Percentiles rank a stretch among this genome's conserved stretches.
Evolutionary conservation across 1,140 invertebrate species (phyloP).

Genomic region (Latrodectus geometricus): DNA sequence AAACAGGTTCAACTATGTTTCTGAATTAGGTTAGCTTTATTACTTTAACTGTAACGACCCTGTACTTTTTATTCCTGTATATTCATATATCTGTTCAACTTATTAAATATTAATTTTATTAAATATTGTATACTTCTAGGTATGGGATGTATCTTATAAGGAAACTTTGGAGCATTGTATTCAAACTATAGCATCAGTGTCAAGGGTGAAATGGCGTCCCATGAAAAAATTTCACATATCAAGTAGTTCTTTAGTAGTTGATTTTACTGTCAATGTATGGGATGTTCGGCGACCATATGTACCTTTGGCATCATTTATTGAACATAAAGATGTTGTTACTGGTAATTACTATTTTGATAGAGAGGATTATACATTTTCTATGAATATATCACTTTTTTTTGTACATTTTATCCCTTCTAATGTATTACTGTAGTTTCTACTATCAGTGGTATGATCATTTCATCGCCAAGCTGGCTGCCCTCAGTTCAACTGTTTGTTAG

Average conservation of each 20-base stretch:
- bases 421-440: no score
- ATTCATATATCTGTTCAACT: no score
- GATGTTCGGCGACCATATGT: conserved; percentile 93
- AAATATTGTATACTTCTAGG: conserved; percentile 72
- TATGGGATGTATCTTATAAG: conserved; percentile 85
- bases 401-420: no score
- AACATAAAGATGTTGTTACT: conserved; percentile 93
- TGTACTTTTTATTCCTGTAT: no score
- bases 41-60: no score
- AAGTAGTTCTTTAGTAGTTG: conserved; percentile 78
- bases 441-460: no score
- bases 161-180: conserved; percentile 87
- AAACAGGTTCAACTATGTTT: no score
- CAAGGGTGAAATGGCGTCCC: conserved; percentile 93
- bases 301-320: conserved; percentile 92
- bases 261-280: conserved; percentile 96
- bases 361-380: no score
- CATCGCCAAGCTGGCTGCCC: no score
- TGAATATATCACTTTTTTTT: no score
- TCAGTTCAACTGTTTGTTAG: no score
- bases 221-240: conserved; percentile 91
- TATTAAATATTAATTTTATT: background rate
- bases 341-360: conserved; percentile 68
- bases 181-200: conserved; percentile 94
- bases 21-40: no score